Conservation (phyloP, 2,888 invertebrate species). For the Anthrax anthrax region DNA sequence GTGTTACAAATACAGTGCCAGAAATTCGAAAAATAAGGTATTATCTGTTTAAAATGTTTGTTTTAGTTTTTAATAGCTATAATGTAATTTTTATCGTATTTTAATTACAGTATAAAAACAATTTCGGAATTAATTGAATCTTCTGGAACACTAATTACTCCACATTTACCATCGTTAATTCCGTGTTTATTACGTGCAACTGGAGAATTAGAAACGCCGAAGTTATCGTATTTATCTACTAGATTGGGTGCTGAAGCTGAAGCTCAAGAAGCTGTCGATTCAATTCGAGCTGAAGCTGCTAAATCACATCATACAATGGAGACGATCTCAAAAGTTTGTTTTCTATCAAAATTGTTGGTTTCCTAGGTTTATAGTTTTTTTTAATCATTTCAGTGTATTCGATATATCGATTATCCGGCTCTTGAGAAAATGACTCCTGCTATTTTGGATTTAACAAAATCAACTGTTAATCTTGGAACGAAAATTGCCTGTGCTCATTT, state of each 20-base stretch:
- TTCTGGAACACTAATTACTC: conserved; percentile 63
- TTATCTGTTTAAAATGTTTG: neutral
- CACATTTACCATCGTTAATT: conserved; percentile 65
- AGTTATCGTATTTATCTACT: conserved; percentile 66
- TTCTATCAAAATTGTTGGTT: no score
- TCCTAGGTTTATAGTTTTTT: neutral
- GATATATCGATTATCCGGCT: conserved; percentile 59
- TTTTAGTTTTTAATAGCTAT: neutral
- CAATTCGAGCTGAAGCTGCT: conserved; percentile 63
- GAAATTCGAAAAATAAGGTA: conserved; percentile 67
- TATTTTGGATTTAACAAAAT: conserved; percentile 65
- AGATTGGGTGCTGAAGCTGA: conserved; percentile 52
- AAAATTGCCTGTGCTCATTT: conserved; percentile 72
- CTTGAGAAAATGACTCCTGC: conserved; percentile 69
- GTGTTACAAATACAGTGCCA: conserved; percentile 62
- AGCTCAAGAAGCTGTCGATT: conserved; percentile 63
- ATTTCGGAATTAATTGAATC: conserved; percentile 73
- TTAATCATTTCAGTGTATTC: conserved; percentile 38
- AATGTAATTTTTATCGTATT: neutral
- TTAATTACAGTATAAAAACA: conserved; percentile 52
- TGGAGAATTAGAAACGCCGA: conserved; percentile 69
- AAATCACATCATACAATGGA: conserved; percentile 79
- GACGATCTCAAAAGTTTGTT: conserved; percentile 60
- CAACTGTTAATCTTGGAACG: conserved; percentile 68
- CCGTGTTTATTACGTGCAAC: conserved; percentile 75